A percentile compares a stretch with the other conserved stretches of the same genome.
Evolutionary conservation across 2,888 invertebrate species (phyloP).

Genomic region (Subacronicta megacephala): DNA sequence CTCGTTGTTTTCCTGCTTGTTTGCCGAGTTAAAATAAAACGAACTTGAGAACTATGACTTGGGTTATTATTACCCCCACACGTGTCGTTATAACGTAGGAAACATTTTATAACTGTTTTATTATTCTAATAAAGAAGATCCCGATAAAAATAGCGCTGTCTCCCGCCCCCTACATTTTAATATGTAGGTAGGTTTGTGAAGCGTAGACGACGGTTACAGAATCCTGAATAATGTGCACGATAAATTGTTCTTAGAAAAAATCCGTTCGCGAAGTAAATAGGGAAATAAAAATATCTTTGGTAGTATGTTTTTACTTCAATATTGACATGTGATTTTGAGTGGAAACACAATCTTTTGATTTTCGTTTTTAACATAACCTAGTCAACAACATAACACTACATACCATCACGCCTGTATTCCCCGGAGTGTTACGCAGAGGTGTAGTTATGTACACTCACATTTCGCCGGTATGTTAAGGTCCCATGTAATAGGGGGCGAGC

Average conservation of each 20-base stretch:
- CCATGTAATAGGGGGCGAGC: too few relatives aligned
- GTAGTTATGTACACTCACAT: too few relatives aligned
- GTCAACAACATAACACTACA: too few relatives aligned
- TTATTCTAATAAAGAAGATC: not conserved
- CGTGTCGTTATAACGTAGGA: not conserved
- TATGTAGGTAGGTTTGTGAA: constrained; percentile 25
- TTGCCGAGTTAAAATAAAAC: too few relatives aligned
- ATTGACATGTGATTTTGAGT: constrained; percentile 5
- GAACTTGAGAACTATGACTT: too few relatives aligned
- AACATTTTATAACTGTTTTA: not conserved
- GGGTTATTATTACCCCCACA: too few relatives aligned
- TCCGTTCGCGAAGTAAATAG: constrained; percentile 21
- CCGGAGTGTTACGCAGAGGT: too few relatives aligned
- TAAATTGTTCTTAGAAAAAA: constrained; percentile 35
- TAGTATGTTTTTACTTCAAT: constrained; percentile 3
- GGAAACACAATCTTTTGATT: not conserved
- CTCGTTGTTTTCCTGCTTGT: too few relatives aligned
- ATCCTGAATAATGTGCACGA: constrained; percentile 41
- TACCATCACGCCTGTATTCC: too few relatives aligned
- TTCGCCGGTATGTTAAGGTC: too few relatives aligned
- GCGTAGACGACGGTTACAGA: constrained; percentile 18
- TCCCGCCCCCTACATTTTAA: constrained; percentile 5
- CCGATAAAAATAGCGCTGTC: constrained; percentile 14
- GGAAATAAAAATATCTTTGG: constrained; percentile 32
- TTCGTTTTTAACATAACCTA: too few relatives aligned